Evolutionary conservation across 2,797 vertebrate genomes (phyloP).

Genomic region (Acanthurus lineatus): DNA sequence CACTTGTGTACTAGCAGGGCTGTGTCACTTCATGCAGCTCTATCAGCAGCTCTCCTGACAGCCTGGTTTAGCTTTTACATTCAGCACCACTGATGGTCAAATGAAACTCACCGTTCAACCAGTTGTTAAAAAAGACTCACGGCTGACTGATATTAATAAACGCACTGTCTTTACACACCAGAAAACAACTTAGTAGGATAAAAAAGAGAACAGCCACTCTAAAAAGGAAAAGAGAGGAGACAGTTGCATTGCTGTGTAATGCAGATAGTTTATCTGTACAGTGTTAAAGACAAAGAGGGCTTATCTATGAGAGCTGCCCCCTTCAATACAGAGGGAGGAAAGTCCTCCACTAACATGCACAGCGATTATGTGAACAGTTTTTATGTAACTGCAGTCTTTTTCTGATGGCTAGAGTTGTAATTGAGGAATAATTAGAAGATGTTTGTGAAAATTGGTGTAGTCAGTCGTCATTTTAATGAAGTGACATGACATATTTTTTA

Average conservation of each 20-base stretch:
- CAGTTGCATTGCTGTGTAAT: not conserved
- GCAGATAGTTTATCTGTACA: too few species aligned
- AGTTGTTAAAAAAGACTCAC: not conserved
- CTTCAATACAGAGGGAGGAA: too few species aligned
- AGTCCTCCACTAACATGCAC: not conserved
- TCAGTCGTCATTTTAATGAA: too few species aligned
- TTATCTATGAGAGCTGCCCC: not conserved
- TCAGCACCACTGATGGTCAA: slow-evolving; percentile 52
- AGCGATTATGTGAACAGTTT: too few species aligned
- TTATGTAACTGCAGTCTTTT: too few species aligned
- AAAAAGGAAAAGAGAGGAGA: not conserved
- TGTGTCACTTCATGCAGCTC: slow-evolving; percentile 50
- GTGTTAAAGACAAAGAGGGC: not conserved
- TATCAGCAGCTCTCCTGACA: slow-evolving; percentile 59
- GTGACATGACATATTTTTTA: not conserved
- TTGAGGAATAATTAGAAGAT: too few species aligned
- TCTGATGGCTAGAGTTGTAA: too few species aligned
- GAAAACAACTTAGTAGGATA: not conserved
- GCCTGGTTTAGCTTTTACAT: slow-evolving; percentile 48
- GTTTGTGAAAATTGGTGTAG: too few species aligned
- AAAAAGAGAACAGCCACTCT: not conserved
- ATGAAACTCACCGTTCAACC: slow-evolving; percentile 30
- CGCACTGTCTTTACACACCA: not conserved
- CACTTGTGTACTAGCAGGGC: not conserved
- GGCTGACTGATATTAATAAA: not conserved